These are phyloP conservation scores for Ichneumoninae sp. DNA, from an alignment of 2,888 invertebrate species.

Conservation along the genomic window DNA sequence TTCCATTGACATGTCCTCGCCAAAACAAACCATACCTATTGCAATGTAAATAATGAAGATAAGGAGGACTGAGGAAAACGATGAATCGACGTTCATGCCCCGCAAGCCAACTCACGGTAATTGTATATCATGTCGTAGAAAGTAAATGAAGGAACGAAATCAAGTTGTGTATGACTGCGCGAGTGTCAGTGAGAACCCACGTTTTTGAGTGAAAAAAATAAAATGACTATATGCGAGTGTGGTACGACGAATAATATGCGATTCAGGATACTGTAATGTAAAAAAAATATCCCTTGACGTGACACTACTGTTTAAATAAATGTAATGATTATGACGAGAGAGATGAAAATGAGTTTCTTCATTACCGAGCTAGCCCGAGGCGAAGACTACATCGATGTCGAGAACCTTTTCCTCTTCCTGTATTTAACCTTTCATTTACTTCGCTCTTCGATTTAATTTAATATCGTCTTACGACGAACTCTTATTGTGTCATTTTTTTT, in stretches of 20 bases:
- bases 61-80: slow-evolving; percentile 35
- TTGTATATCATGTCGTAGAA: slow-evolving; percentile 77
- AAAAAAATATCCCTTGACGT: slow-evolving; percentile 80
- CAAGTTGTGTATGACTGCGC: slow-evolving; percentile 35
- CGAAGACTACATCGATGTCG: not conserved
- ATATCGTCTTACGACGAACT: not conserved
- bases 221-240: slow-evolving; percentile 42
- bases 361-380: not conserved
- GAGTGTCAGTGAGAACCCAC: slow-evolving; percentile 37
- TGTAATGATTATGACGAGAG: slow-evolving; percentile 79
- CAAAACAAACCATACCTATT: slow-evolving; percentile 21
- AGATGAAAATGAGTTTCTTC: slow-evolving; percentile 37
- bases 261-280: slow-evolving; percentile 76
- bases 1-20: not conserved
- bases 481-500: not conserved
- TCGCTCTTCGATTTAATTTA: not conserved
- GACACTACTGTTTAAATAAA: slow-evolving; percentile 81
- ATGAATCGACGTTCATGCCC: slow-evolving; percentile 70
- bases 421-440: not conserved
- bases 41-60: slow-evolving; percentile 57
- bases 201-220: slow-evolving; percentile 36
- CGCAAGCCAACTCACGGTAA: slow-evolving; percentile 66
- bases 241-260: slow-evolving; percentile 59
- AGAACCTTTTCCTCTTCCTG: not conserved
- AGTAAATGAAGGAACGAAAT: slow-evolving; percentile 65